Base-by-base conservation (phyloP, 1,140 invertebrate species). In the Drosophila lacteicornis region DNA sequence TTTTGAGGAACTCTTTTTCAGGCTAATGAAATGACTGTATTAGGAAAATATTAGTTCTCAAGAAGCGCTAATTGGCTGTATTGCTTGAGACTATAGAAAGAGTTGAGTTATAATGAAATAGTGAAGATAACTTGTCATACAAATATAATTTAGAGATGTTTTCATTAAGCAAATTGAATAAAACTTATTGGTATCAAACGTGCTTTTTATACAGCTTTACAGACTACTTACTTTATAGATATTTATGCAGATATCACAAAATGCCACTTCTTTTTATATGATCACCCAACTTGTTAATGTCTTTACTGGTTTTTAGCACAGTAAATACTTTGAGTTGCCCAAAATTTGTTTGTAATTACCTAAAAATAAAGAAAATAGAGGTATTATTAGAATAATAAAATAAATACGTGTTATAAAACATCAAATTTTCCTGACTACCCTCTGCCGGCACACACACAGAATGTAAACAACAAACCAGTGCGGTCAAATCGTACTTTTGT, bases 291-390 rank as follows among this genome's bases (percentile, higher is more conserved):
- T 33, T 33, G 0, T 6, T 4, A 19, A 33, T 36, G 27, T 6
- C 17, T 15, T 51, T 19, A 38, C 9, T 4, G 13, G 1, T 55
- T 38, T 22, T 9, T 2, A 4, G 22, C 0, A 27, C 8, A 38
- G 12, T 38, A 13, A 38, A 38, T 38, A 12, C 12, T 55, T 22
- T 2, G 15, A n/a, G 2, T 22, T 13, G 27, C 1, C 6, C 13
- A 17, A 11, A 30, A 19, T n/a, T 0, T 22, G 4, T 65, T 36
- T 36, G n/a, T 66, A 69, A 7, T 69, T 69, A 69, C 67, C 67
- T 69, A 25, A 27, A 69, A 69, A 17, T 33, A 45, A 25, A 61
- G 5, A 33, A 45, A n/a, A 69, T 45, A 5, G 46, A 9, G 27
- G 12, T 0, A 11, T 25, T 0, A 25, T 45, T 45, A 25, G 17